A percentile compares a stretch with the other conserved stretches of the same genome.
Conservation (phyloP, 2,888 invertebrate genomes). For the Acleris emargana region DNA sequence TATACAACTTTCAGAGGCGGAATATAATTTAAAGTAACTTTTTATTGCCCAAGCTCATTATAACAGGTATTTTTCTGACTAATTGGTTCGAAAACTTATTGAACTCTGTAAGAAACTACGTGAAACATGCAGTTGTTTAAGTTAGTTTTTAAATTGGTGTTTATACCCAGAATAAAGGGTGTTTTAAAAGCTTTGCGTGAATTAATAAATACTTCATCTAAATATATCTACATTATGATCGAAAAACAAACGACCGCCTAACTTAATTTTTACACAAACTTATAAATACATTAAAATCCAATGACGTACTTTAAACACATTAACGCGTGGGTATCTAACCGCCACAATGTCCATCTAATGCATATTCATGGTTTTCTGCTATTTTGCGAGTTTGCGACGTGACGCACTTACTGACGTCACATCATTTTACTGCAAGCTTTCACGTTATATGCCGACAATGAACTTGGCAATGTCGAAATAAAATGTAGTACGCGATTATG, state of each 20-base stretch:
- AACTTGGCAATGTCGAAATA: constrained; percentile 48
- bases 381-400: constrained; percentile 27
- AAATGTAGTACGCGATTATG: constrained; percentile 9
- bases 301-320: not conserved
- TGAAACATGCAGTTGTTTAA: no score
- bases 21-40: constrained; percentile 13
- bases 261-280: no score
- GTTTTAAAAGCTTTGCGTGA: no score
- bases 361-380: constrained; percentile 44
- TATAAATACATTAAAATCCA: no score
- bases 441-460: constrained; percentile 46
- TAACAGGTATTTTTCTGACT: not conserved
- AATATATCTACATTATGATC: no score
- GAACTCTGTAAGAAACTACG: no score
- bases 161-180: no score
- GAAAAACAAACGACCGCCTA: no score
- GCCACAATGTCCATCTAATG: constrained; percentile 45
- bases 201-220: no score
- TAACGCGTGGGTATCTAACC: constrained; percentile 8
- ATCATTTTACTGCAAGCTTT: constrained; percentile 28
- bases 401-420: constrained; percentile 53
- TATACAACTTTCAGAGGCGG: constrained; percentile 8
- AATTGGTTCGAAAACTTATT: no score
- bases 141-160: no score
- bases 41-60: constrained; percentile 5